Percentiles rank a stretch among this genome's conserved stretches.
These are phyloP conservation scores for Lypha dubia DNA, from an alignment of 2,888 invertebrate genomes.

Conservation along the genomic window DNA sequence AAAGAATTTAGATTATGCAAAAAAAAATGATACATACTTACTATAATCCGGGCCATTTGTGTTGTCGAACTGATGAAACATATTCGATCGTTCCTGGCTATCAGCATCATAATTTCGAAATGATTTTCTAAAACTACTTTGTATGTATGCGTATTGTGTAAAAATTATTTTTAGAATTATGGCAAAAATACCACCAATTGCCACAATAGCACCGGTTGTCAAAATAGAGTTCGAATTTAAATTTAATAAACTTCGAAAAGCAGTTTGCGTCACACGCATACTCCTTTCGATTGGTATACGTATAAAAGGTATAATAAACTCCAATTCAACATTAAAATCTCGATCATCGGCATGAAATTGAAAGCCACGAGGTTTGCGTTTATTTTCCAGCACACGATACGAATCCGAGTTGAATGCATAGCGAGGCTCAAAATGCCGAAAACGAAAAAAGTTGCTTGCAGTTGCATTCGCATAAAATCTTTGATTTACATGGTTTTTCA, in stretches of 20 bases:
- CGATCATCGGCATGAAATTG: constrained; percentile 78
- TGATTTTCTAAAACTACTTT: constrained; percentile 56
- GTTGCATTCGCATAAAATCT: constrained; percentile 67
- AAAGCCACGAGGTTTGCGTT: constrained; percentile 77
- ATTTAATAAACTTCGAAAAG: constrained; percentile 83
- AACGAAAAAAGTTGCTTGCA: constrained; percentile 75
- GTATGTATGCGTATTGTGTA: constrained; percentile 70
- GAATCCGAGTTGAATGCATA: constrained; percentile 14
- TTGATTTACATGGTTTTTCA: constrained; percentile 67
- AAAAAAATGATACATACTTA: constrained; percentile 28
- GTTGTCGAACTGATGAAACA: constrained; percentile 24
- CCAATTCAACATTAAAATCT: constrained; percentile 84
- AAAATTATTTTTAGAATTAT: constrained; percentile 75
- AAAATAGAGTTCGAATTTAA: constrained; percentile 85
- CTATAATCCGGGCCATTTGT: constrained; percentile 18
- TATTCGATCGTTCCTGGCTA: background rate
- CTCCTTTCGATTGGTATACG: constrained; percentile 85
- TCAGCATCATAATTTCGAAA: constrained; percentile 46
- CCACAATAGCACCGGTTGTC: constrained; percentile 84
- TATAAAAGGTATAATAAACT: constrained; percentile 86
- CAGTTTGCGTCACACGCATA: constrained; percentile 78
- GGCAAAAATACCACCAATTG: constrained; percentile 83
- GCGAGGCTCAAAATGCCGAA: constrained; percentile 79
- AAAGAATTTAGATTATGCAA: background rate
- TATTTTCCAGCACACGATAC: background rate